Evolutionary conservation across 2,113 vertebrate species (phyloP).

Genomic region (Hypocryptadius cinnamomeus): DNA sequence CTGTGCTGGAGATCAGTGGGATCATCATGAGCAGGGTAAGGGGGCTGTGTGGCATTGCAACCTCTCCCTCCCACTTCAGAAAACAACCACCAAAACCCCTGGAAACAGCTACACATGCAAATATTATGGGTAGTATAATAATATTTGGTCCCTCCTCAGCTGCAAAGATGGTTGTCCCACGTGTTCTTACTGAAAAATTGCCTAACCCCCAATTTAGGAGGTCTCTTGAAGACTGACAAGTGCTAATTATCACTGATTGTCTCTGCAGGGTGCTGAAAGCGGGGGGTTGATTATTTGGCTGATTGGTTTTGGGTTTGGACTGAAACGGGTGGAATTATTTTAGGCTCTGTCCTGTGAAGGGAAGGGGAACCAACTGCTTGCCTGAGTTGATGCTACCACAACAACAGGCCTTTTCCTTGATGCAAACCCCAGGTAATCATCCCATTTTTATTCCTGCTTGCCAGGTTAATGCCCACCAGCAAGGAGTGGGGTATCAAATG

Average conservation of each 20-base stretch:
- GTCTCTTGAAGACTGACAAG: neutral
- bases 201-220: neutral
- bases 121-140: fast-evolving
- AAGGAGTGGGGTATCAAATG: constrained; percentile 89
- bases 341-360: neutral
- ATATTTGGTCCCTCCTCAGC: neutral
- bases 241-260: neutral
- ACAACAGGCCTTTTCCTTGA: neutral
- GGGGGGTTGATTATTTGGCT: neutral
- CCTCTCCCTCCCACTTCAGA: neutral
- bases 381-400: neutral
- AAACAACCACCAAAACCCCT: neutral
- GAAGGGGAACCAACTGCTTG: neutral
- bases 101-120: fast-evolving
- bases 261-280: neutral
- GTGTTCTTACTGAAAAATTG: neutral
- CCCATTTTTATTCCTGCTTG: neutral
- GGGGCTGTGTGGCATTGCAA: neutral
- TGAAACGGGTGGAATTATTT: neutral
- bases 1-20: constrained; percentile 94
- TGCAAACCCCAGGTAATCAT: neutral
- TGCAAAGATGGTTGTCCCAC: neutral
- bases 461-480: constrained; percentile 90
- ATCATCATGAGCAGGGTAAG: constrained; percentile 93
- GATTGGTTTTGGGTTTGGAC: neutral